Percentiles rank a stretch among this genome's conserved stretches.
These are phyloP conservation scores for Heterotis niloticus DNA, from an alignment of 2,113 vertebrate genomes.

Conservation along the genomic window DNA sequence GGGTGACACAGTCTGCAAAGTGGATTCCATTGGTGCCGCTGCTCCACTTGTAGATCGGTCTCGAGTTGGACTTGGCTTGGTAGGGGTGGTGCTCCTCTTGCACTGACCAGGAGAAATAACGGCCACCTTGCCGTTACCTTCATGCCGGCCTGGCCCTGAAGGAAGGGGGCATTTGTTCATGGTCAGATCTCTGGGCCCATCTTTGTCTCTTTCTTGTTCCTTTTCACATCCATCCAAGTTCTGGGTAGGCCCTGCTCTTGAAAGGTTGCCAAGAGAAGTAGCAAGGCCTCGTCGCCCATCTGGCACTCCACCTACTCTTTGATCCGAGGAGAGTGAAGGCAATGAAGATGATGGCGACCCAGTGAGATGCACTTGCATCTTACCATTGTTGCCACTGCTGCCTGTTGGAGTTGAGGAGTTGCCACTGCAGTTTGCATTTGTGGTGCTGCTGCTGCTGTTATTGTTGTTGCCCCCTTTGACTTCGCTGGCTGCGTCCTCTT, in stretches of 20 bases:
- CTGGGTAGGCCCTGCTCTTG: constrained; percentile 52
- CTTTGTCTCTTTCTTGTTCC: constrained; percentile 47
- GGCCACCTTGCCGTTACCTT: constrained; percentile 56
- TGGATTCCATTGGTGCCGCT: constrained; percentile 47
- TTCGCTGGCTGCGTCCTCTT: constrained; percentile 55
- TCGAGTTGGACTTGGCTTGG: constrained; percentile 60
- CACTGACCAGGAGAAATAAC: constrained; percentile 51
- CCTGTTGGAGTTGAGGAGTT: constrained; percentile 26
- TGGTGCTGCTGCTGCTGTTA: constrained; percentile 40
- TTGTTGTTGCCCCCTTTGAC: constrained; percentile 52
- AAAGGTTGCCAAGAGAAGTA: constrained; percentile 54
- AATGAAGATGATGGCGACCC: constrained; percentile 44
- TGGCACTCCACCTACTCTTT: constrained; percentile 52
- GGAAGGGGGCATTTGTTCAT: constrained; percentile 54
- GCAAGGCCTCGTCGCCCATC: constrained; percentile 49
- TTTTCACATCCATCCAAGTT: constrained; percentile 55
- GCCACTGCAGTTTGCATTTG: background rate
- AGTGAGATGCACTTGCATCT: constrained; percentile 33
- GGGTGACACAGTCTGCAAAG: constrained; percentile 53
- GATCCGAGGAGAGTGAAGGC: constrained; percentile 44
- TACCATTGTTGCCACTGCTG: background rate
- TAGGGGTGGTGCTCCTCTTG: constrained; percentile 60
- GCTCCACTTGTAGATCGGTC: constrained; percentile 47
- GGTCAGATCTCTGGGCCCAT: constrained; percentile 59
- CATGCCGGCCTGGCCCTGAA: constrained; percentile 49